These are phyloP conservation scores for Tadarida brasiliensis DNA, from an alignment of 2,797 vertebrate genomes.

Conservation along the genomic window DNA sequence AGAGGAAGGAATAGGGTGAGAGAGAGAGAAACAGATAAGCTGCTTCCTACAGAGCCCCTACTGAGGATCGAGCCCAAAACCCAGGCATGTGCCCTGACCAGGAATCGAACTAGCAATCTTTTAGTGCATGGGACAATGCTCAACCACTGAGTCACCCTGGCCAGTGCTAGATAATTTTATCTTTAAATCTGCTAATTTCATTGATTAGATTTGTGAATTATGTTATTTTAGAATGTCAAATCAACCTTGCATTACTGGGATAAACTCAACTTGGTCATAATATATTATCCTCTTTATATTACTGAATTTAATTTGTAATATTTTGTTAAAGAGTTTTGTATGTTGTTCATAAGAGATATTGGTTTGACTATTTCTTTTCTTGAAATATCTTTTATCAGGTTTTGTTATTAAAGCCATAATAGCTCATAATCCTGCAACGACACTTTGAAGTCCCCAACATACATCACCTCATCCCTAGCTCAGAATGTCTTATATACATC, in stretches of 20 bases:
- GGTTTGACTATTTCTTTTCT: slow-evolving; percentile 17
- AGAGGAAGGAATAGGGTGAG: too few relatives aligned
- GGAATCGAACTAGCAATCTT: too few relatives aligned
- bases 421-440: background rate
- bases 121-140: too few relatives aligned
- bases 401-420: background rate
- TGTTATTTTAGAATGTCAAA: background rate
- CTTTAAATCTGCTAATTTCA: background rate
- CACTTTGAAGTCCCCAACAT: background rate
- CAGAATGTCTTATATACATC: background rate
- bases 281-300: background rate
- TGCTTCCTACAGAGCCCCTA: too few relatives aligned
- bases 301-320: background rate
- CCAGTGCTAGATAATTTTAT: background rate
- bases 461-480: too few relatives aligned
- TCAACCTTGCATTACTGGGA: background rate
- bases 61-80: too few relatives aligned
- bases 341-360: background rate
- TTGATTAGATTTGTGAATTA: slow-evolving; percentile 13
- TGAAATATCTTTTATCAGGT: background rate
- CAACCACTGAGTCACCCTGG: too few relatives aligned
- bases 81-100: too few relatives aligned
- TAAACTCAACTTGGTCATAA: background rate
- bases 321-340: slow-evolving; percentile 8
- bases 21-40: too few relatives aligned